Percentiles rank a stretch among this genome's conserved stretches.
phyloP scores from a whole-genome alignment of 2,797 vertebrate genomes.

The Uromys caudimaculatus region DNA sequence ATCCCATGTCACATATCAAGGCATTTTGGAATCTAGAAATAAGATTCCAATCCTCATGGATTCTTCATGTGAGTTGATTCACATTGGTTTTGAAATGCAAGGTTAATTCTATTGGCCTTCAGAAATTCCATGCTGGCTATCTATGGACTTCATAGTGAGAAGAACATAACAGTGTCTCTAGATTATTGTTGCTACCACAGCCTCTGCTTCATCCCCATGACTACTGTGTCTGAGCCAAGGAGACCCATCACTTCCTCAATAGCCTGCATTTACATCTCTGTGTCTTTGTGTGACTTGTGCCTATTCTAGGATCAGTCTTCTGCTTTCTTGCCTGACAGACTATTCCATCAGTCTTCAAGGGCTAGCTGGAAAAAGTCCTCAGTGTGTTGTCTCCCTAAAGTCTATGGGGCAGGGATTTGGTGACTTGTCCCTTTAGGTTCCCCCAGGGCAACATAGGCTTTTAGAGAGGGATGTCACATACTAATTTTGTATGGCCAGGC shows the following conservation, averaged over 20 bases:
- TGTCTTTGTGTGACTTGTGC: not conserved
- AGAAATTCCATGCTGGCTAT: not conserved
- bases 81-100: not conserved
- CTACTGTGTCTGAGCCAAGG: not conserved
- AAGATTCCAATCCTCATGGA: not conserved
- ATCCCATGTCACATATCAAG: not conserved
- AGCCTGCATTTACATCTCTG: not conserved
- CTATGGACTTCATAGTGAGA: not conserved
- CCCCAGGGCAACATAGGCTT: not conserved
- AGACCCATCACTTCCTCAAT: not conserved
- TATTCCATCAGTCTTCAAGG: not conserved
- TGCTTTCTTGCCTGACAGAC: not conserved
- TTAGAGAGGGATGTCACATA: not conserved
- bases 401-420: not conserved
- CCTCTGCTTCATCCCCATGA: not conserved
- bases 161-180: too few relatives aligned
- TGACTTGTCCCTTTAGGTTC: not conserved
- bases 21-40: conserved; percentile 36
- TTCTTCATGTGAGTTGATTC: conserved; percentile 8
- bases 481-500: not conserved
- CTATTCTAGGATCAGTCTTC: not conserved
- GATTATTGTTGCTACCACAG: not conserved
- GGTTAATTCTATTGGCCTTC: not conserved
- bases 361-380: not conserved
- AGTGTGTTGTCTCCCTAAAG: not conserved